Evolutionary conservation across 2,888 invertebrate species (phyloP).

Genomic region (Tiliacea aurago): DNA sequence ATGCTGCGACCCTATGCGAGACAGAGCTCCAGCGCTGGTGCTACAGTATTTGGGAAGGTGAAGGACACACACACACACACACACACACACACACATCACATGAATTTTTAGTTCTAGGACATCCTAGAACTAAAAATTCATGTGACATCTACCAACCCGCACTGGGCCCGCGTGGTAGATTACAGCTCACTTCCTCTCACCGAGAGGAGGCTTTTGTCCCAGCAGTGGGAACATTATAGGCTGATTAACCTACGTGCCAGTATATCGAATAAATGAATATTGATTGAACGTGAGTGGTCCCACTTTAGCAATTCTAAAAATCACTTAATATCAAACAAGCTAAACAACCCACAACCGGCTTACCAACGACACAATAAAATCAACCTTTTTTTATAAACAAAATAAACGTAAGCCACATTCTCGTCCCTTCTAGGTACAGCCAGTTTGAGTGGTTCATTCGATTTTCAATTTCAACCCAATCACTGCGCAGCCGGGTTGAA

Average conservation of each 20-base stretch:
- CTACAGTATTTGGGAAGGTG: no score
- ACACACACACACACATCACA: no score
- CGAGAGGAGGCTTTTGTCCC: no score
- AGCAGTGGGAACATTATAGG: no score
- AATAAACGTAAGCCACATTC: constrained; percentile 49
- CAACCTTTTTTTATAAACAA: constrained; percentile 50
- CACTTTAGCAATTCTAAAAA: constrained; percentile 27
- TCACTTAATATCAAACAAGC: constrained; percentile 10
- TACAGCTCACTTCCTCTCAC: no score
- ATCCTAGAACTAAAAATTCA: no score
- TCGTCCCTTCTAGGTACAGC: constrained; percentile 54
- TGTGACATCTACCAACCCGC: no score
- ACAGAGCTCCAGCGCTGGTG: no score
- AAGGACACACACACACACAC: no score
- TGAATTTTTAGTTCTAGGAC: no score
- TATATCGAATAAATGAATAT: constrained; percentile 15
- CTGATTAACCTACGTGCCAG: neutral
- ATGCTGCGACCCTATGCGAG: no score
- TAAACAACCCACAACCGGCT: constrained; percentile 28
- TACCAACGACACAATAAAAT: constrained; percentile 41
- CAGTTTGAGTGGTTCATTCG: constrained; percentile 69
- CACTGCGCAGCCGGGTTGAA: constrained; percentile 68
- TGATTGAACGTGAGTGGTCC: constrained; percentile 6
- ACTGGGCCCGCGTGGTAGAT: no score
- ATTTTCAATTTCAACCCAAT: constrained; percentile 77